Evolutionary conservation across 2,888 invertebrate genomes (phyloP), one percentile per base, ranked within the genome.

Genomic region (Rhodophaea formosa): DNA sequence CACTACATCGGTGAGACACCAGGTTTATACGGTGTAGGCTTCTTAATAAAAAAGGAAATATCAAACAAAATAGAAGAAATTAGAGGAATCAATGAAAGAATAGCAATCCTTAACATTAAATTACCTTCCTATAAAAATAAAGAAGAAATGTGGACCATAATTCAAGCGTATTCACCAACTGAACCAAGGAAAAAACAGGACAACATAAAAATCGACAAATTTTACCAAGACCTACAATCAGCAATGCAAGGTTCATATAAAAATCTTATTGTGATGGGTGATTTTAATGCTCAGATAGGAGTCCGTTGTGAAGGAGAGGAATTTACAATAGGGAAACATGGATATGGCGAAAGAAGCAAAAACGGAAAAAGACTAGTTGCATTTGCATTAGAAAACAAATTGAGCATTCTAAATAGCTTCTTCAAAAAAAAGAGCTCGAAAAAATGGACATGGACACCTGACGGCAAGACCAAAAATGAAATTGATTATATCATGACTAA

Each of bases 401-500:
- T 68, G 35, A 62, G 39, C 15, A 61, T 65, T 30, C 23, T 64
- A 14, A 68, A 65, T 44, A 66, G 32, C 8, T 32, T 32, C 32
- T 32, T 32, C 8, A 32, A 32, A 32, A 32, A 32, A 8, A n/a
- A n/a, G n/a, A 32, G 59, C 17, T 35, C 56, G 7, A 65, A 57
- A 5, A 66, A 61, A 59, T 67, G 69, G 66, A 69, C 66, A 39
- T 69, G 68, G 66, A 58, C 67, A 0, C 68, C 70, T 1, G 59
- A 65, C 45, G 66, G 62, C n/a, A 23, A 12, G 7, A 42, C 59
- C 43, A 64, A 57, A 39, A 68, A 68, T 17, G 61, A 30, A 30
- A 30, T 30, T 7, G 30, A 30, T 30, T 67, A 43, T 47, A 65
- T 70, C 12, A 56, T 64, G 58, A 44, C 65, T 29, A 66, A 68